Percentiles rank a stretch among this genome's conserved stretches.
Evolutionary conservation across 2,113 vertebrate genomes (phyloP).

Genomic region (Bos javanicus): DNA sequence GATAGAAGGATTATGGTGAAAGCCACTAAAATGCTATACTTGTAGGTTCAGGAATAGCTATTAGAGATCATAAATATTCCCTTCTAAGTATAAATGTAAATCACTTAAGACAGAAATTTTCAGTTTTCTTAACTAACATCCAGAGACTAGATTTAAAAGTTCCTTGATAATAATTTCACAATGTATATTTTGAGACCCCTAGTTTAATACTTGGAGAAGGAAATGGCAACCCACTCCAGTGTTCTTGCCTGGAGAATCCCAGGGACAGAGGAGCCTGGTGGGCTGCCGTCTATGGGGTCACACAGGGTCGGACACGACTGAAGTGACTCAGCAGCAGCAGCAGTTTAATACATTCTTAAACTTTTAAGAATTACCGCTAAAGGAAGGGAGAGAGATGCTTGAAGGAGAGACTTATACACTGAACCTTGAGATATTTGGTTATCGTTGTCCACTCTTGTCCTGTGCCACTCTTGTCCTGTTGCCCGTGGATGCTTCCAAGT

Average conservation of each 20-base stretch:
- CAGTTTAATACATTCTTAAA: not conserved
- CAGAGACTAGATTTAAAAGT: not conserved
- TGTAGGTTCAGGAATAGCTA: not conserved
- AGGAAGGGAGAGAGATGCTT: not conserved
- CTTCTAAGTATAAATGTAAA: not conserved
- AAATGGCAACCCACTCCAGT: too few species aligned
- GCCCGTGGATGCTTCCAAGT: accelerated
- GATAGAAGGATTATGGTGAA: not conserved
- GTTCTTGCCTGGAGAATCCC: too few species aligned
- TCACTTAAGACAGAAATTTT: not conserved
- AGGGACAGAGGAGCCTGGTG: too few species aligned
- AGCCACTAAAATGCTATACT: not conserved
- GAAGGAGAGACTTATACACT: not conserved
- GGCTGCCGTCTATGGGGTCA: too few species aligned
- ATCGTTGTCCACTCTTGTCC: not conserved
- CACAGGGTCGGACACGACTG: too few species aligned
- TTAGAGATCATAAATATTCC: not conserved
- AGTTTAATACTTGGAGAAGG: not conserved
- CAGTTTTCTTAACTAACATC: not conserved
- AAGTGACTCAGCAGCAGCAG: too few species aligned
- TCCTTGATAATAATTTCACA: not conserved
- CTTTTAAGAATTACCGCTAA: not conserved
- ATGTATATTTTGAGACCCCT: not conserved
- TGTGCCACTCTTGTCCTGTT: not conserved
- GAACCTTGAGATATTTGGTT: not conserved